Base-by-base conservation (phyloP, 2,113 vertebrate species). In the Saguinus midas region DNA sequence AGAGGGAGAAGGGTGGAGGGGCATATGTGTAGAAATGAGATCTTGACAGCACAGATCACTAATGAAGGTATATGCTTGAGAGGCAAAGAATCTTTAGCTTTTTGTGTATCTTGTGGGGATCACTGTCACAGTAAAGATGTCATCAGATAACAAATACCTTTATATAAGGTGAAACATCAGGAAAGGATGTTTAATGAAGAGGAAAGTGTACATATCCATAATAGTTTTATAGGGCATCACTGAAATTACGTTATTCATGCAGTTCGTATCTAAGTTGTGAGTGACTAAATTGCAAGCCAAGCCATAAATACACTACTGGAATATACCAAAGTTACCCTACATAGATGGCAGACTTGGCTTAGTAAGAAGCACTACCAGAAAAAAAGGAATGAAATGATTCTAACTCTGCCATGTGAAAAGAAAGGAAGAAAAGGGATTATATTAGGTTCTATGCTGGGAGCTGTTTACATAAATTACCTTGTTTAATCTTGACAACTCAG, bases 41-140 rank as follows among this genome's bases (percentile, higher is more conserved):
- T 95, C 58, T 75, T 90, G 84, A 32, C 43, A 90, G n/a, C 48
- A 48, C 37, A 84, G 35, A 58, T 78, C 0, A 55, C 43, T 20
- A 66, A 0, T 73, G 68, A 82, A 58, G 13, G 45, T 13, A 20
- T 32, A 40, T 70, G 58, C 75, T 84, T 72, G 12, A 91, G 21
- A 76, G 25, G 17, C 45, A 73, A 32, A 83, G 61, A n/a, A 64
- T 80, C 20, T 93, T 85, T 37, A 87, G 43, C 1, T 72, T 87
- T 97, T 94, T 80, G 25, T 90, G 16, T 90, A 23, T n/a, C 9
- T 55, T 90, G 4, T 96, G 72, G 66, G 21, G 23, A 73, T 95
- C 13, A 79, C 43, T 95, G 37, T 78, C 32, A 52, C 45, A 70
- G n/a, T 91, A 55, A 95, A 95, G 88, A 52, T 91, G 2, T 20